Conservation (phyloP, 1,140 invertebrate genomes). For the Aphaenogaster ashmeadi region DNA sequence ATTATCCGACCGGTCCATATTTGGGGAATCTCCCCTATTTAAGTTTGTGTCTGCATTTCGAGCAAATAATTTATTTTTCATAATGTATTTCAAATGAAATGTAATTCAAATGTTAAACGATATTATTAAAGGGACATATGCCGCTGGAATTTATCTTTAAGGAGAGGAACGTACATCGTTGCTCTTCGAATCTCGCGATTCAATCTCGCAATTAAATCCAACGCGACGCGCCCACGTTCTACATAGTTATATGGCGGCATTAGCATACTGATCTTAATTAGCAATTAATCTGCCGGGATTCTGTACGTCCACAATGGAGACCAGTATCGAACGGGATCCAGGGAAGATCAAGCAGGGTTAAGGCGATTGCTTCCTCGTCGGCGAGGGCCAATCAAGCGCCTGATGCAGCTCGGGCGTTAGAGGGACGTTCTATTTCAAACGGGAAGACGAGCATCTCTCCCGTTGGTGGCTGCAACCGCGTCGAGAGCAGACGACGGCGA, state of each 20-base stretch:
- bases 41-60: background rate
- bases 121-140: background rate
- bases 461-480: constrained; percentile 3
- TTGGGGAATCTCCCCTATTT: too few relatives aligned
- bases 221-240: background rate
- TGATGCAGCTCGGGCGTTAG: constrained; percentile 29
- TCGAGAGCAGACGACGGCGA: constrained; percentile 23
- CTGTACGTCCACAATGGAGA: constrained; percentile 46
- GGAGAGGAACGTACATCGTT: constrained; percentile 13
- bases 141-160: background rate
- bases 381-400: constrained; percentile 39
- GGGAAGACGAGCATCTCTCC: background rate
- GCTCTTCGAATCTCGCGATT: background rate
- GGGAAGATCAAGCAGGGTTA: constrained; percentile 46
- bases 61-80: background rate
- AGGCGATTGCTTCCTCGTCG: constrained; percentile 52
- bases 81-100: background rate
- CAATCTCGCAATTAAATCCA: constrained; percentile 13
- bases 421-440: constrained; percentile 41
- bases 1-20: too few relatives aligned
- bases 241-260: constrained; percentile 24
- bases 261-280: constrained; percentile 61
- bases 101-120: background rate
- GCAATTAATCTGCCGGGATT: constrained; percentile 57
- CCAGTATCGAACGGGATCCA: constrained; percentile 21